Evolutionary conservation across 2,888 invertebrate species (phyloP).

Genomic region (Zygaena filipendulae): DNA sequence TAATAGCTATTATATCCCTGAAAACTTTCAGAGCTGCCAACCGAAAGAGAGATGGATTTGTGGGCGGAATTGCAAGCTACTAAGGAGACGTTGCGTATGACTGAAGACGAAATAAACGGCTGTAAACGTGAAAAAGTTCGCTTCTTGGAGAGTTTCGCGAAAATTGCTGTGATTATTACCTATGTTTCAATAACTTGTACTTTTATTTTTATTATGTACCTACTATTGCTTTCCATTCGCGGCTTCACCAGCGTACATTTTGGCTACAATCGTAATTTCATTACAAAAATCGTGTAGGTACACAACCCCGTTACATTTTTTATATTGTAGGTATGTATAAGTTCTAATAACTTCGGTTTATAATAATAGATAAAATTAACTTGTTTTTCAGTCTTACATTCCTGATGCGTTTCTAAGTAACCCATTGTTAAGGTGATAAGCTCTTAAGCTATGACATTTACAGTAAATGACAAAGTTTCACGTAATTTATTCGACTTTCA

Average conservation of each 20-base stretch:
- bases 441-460: slow-evolving; percentile 5
- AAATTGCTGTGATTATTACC: slow-evolving; percentile 40
- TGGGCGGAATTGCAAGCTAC: slow-evolving; percentile 53
- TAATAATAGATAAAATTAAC: slow-evolving; percentile 11
- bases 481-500: slow-evolving; percentile 24
- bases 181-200: slow-evolving; percentile 11
- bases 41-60: slow-evolving; percentile 52
- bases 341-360: not conserved
- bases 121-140: slow-evolving; percentile 51
- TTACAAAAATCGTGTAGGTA: too few relatives aligned
- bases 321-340: too few relatives aligned
- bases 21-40: slow-evolving; percentile 46
- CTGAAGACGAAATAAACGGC: slow-evolving; percentile 47
- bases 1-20: too few relatives aligned
- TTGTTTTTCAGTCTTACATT: slow-evolving; percentile 45
- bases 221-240: too few relatives aligned
- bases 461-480: slow-evolving; percentile 2
- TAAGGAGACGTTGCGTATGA: slow-evolving; percentile 46
- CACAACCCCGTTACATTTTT: too few relatives aligned
- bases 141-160: slow-evolving; percentile 53
- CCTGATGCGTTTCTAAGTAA: slow-evolving; percentile 33
- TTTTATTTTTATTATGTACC: slow-evolving; percentile 5
- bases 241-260: too few relatives aligned
- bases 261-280: too few relatives aligned
- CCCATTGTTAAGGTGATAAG: slow-evolving; percentile 23